These are phyloP conservation scores for Melanostoma scalare DNA, from an alignment of 2,888 invertebrate species.

Conservation along the genomic window DNA sequence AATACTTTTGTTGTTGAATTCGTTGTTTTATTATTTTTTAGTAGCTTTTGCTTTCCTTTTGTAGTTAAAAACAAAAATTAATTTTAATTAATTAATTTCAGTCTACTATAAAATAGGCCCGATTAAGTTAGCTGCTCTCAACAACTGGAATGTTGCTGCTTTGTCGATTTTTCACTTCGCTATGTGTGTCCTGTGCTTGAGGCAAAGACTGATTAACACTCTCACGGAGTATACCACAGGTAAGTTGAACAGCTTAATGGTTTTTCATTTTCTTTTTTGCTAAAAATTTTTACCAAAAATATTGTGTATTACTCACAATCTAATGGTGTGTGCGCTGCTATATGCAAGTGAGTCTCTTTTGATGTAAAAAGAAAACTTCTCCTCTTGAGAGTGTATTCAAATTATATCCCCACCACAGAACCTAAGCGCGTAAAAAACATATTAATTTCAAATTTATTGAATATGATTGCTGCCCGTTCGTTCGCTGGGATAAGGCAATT, in stretches of 20 bases:
- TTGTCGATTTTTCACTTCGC: constrained; percentile 58
- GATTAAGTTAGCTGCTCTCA: constrained; percentile 79
- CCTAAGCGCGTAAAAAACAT: constrained; percentile 35
- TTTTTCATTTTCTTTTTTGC: constrained; percentile 26
- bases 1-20: constrained; percentile 39
- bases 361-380: neutral
- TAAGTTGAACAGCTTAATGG: constrained; percentile 50
- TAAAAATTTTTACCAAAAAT: constrained; percentile 69
- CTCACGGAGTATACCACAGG: constrained; percentile 62
- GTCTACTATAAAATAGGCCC: constrained; percentile 76
- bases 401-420: constrained; percentile 45
- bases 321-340: neutral
- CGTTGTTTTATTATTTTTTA: constrained; percentile 25
- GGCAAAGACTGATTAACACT: constrained; percentile 69
- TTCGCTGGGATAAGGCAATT: constrained; percentile 35
- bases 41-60: no score
- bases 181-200: constrained; percentile 65
- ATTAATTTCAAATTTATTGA: constrained; percentile 69
- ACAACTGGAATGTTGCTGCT: constrained; percentile 81
- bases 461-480: constrained; percentile 50
- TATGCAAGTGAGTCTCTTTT: constrained; percentile 10
- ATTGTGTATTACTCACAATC: constrained; percentile 65
- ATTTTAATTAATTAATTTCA: constrained; percentile 29
- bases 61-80: constrained; percentile 32
- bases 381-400: constrained; percentile 26